Evolutionary conservation across 1,140 invertebrate genomes (phyloP).

Genomic region (Aphidius gifuensis): DNA sequence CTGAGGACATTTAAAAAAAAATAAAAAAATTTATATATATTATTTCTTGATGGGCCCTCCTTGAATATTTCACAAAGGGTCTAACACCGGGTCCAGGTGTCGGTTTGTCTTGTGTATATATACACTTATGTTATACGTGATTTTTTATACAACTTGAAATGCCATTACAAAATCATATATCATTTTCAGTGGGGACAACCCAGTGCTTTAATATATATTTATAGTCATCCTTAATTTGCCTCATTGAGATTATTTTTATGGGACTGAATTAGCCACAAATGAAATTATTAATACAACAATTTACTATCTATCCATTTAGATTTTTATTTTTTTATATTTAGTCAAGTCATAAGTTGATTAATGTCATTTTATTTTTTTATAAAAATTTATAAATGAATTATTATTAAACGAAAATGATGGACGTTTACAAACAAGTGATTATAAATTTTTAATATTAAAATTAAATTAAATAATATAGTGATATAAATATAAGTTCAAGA

Average conservation of each 20-base stretch:
- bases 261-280: constrained; percentile 40
- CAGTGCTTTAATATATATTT: constrained; percentile 37
- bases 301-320: constrained; percentile 12
- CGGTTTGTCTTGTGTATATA: constrained; percentile 20
- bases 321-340: background rate
- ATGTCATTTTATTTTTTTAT: constrained; percentile 2
- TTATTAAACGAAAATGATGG: too few species aligned
- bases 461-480: too few species aligned
- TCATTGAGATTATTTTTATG: constrained; percentile 39
- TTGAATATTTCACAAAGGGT: too few species aligned
- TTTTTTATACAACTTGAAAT: too few species aligned
- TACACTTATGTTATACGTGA: background rate
- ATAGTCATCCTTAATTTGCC: constrained; percentile 38
- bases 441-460: too few species aligned
- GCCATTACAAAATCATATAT: constrained; percentile 47
- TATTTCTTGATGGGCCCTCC: too few species aligned
- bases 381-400: constrained; percentile 2
- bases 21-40: too few species aligned
- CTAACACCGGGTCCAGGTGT: constrained; percentile 41
- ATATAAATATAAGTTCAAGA: too few species aligned
- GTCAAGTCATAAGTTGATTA: background rate
- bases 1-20: too few species aligned
- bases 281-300: constrained; percentile 21
- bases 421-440: too few species aligned
- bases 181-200: constrained; percentile 38